phyloP scores from a whole-genome alignment of 2,113 vertebrate species.

The Plectropomus leopardus region DNA sequence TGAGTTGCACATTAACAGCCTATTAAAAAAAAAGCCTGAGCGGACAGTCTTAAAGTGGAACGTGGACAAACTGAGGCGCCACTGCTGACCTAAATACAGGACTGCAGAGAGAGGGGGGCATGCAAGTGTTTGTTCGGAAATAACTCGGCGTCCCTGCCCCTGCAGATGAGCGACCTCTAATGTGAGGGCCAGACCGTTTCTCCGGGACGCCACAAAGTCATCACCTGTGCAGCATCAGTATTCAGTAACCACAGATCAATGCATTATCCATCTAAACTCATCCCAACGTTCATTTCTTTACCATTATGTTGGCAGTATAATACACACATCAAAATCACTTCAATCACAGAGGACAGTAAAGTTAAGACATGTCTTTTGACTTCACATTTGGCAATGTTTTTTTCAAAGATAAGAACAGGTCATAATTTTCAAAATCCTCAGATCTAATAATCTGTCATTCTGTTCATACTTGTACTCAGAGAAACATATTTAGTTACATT shows the following conservation, averaged over 20 bases:
- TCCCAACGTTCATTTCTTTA: background rate
- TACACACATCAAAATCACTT: background rate
- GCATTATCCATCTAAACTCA: slow-evolving; percentile 8
- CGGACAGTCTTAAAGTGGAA: slow-evolving; percentile 56
- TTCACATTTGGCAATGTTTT: background rate
- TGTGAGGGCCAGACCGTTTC: background rate
- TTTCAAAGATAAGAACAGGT: too few species aligned
- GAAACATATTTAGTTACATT: too few species aligned
- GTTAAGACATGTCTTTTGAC: background rate
- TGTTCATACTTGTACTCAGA: too few species aligned
- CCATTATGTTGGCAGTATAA: background rate
- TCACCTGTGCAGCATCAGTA: slow-evolving; percentile 1
- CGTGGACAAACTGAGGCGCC: slow-evolving; percentile 22
- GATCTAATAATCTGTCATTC: too few species aligned
- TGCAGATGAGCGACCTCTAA: slow-evolving; percentile 20
- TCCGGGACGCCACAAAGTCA: background rate
- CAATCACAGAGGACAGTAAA: background rate
- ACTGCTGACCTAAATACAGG: slow-evolving; percentile 69
- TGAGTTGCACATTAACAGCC: slow-evolving; percentile 22
- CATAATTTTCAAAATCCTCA: too few species aligned
- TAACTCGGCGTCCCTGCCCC: slow-evolving; percentile 29
- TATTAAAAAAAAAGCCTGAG: slow-evolving; percentile 19
- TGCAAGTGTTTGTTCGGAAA: slow-evolving; percentile 43
- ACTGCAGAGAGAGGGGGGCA: slow-evolving; percentile 5
- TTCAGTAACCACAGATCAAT: slow-evolving; percentile 44